These are phyloP conservation scores for Drosophila meridiana DNA, from an alignment of 2,888 invertebrate genomes.

Conservation along the genomic window DNA sequence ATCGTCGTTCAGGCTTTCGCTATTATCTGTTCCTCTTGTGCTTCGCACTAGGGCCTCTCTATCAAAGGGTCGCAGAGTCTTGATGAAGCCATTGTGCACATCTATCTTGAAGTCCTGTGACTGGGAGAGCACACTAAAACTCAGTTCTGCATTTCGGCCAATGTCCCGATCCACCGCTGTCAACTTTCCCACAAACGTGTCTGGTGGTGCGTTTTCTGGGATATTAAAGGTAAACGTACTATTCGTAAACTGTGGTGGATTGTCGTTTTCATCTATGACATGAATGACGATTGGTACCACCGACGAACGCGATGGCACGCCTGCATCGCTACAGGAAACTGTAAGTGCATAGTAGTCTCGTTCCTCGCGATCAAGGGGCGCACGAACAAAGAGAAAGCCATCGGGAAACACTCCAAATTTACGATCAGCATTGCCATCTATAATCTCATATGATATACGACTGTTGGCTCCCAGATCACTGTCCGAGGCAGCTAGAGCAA, in stretches of 20 bases:
- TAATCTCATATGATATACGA: constrained; percentile 91
- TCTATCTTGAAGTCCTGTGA: constrained; percentile 95
- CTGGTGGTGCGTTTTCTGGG: constrained; percentile 94
- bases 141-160: constrained; percentile 95
- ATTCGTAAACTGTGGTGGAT: constrained; percentile 96
- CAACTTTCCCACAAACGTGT: constrained; percentile 96
- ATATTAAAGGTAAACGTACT: constrained; percentile 95
- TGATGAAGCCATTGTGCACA: constrained; percentile 95
- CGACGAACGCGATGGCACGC: constrained; percentile 91
- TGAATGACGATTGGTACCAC: constrained; percentile 96
- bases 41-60: constrained; percentile 93
- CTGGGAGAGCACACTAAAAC: constrained; percentile 90
- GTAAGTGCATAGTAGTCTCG: constrained; percentile 96
- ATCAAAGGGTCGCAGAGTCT: constrained; percentile 94
- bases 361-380: constrained; percentile 94
- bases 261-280: constrained; percentile 98
- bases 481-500: constrained; percentile 95
- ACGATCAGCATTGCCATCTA: constrained; percentile 93
- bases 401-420: constrained; percentile 98
- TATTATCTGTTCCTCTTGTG: constrained; percentile 39
- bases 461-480: constrained; percentile 94
- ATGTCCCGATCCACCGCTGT: constrained; percentile 95
- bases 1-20: constrained; percentile 24
- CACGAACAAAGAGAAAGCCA: constrained; percentile 95
- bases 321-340: constrained; percentile 93